Evolutionary conservation across 2,888 invertebrate species (phyloP).

Genomic region (Sussaba pulchella): DNA sequence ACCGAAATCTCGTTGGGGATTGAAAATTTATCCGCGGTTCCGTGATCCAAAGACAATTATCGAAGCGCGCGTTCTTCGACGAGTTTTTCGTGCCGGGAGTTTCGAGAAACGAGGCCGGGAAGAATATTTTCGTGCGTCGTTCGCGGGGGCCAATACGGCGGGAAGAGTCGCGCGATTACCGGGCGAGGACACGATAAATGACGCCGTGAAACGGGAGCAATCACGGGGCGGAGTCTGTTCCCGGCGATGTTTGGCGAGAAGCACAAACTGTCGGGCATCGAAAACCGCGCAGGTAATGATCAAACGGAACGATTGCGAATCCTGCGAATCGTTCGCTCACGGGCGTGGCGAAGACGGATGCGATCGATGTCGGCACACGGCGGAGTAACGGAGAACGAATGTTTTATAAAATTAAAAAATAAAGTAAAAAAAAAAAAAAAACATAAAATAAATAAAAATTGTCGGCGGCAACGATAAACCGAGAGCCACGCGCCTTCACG

Average conservation of each 20-base stretch:
- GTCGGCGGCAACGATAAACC: constrained; percentile 68
- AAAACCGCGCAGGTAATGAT: constrained; percentile 19
- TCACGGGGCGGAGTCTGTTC: constrained; percentile 32
- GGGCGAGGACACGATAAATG: constrained; percentile 64
- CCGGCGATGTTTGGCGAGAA: constrained; percentile 8
- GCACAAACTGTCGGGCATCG: constrained; percentile 3
- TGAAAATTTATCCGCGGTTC: constrained; percentile 29
- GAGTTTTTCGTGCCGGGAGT: neutral
- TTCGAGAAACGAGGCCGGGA: constrained; percentile 55
- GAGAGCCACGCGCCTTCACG: constrained; percentile 75
- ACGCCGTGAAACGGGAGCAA: constrained; percentile 66
- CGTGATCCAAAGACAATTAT: constrained; percentile 35
- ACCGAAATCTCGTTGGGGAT: neutral
- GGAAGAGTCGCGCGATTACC: constrained; percentile 57
- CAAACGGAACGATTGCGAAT: constrained; percentile 61
- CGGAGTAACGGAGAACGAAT: constrained; percentile 39
- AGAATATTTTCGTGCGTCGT: constrained; percentile 54
- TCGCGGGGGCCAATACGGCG: constrained; percentile 19
- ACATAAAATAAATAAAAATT: constrained; percentile 41
- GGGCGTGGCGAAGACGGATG: constrained; percentile 59
- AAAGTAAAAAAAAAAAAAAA: constrained; percentile 41
- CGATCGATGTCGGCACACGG: constrained; percentile 19
- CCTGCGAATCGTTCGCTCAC: constrained; percentile 62
- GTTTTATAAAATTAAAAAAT: constrained; percentile 39
- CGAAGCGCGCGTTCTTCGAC: constrained; percentile 16